Evolutionary conservation across 2,888 invertebrate species (phyloP), one percentile per base, ranked within the genome.

Genomic region (Cephus sareptanus): DNA sequence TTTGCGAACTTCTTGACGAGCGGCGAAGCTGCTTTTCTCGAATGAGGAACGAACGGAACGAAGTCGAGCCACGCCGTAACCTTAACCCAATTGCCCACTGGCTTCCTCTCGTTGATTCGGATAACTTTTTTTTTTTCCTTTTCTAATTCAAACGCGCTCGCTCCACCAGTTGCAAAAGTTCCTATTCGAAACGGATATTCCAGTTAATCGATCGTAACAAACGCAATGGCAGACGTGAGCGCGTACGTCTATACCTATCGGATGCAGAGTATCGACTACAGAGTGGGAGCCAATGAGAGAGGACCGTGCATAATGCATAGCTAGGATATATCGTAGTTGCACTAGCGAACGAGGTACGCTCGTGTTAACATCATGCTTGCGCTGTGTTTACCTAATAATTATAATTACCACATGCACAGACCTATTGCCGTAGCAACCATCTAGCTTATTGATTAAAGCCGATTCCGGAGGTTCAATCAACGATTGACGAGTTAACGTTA

Each of bases 191-290:
- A 81, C 83, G 83, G 84, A 85, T 85, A 87, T 87, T 84, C 83
- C 85, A 82, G 83, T 86, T 86, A 87, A 87, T 88, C 87, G 85
- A 87, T 87, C 83, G 84, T 88, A 86, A 87, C 87, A 87, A 88
- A 87, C 81, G 85, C 83, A 81, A 83, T 82, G 83, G 74, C 34
- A 74, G 35, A 30, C 77, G 76, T 77, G 75, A 75, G 78, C 74
- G 79, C 79, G 76, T 81, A 83, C 85, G 86, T 33, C 71, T 85
- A 84, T 82, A 84, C 79, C 82, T 82, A 87, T 88, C 86, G 80
- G 86, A 85, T 87, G 83, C 85, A 81, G 83, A 83, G 82, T 87
- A 87, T 86, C 85, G 87, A 84, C 85, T 86, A 84, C 87, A 81
- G 77, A 84, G 77, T 79, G 80, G 85, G 83, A 81, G 84, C 86